Evolutionary conservation across 2,888 invertebrate species (phyloP).

Genomic region (Aspidiotus destructor): DNA sequence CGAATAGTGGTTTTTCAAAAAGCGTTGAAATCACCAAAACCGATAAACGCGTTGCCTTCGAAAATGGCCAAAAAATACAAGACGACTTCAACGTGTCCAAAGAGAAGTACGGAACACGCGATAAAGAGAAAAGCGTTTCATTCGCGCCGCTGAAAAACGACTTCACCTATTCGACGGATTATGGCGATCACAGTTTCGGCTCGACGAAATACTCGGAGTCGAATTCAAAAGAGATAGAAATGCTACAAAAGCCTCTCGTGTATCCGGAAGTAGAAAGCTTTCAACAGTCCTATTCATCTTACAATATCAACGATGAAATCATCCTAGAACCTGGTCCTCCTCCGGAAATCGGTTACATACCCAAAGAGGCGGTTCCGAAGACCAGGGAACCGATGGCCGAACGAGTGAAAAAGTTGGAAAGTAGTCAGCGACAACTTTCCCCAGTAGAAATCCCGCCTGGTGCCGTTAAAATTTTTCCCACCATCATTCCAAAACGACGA

Average conservation of each 20-base stretch:
- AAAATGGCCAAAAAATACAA: conserved; percentile 21
- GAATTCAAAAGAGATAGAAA: background rate
- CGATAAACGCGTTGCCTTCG: conserved; percentile 26
- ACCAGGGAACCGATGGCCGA: conserved; percentile 49
- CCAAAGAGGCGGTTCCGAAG: conserved; percentile 44
- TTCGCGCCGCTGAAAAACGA: background rate
- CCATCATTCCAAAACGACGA: conserved; percentile 25
- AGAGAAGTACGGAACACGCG: conserved; percentile 12
- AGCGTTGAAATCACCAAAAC: conserved; percentile 17
- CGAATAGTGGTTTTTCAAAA: conserved; percentile 11
- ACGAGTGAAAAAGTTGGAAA: conserved; percentile 52
- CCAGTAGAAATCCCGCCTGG: conserved; percentile 50
- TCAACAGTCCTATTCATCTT: conserved; percentile 9
- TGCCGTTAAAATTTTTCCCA: conserved; percentile 48
- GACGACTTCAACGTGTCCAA: conserved; percentile 16
- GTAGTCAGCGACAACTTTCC: conserved; percentile 48
- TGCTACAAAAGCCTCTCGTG: conserved; percentile 5
- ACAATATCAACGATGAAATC: conserved; percentile 10
- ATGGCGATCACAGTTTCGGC: background rate
- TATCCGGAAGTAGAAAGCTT: background rate
- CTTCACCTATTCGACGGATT: background rate
- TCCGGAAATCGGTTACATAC: conserved; percentile 56
- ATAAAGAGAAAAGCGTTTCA: background rate
- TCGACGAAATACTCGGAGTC: background rate
- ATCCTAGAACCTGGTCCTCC: conserved; percentile 57